Evolutionary conservation across 2,113 vertebrate species (phyloP), one percentile per base, ranked within the genome.

Genomic region (Monarcha castaneiventris): DNA sequence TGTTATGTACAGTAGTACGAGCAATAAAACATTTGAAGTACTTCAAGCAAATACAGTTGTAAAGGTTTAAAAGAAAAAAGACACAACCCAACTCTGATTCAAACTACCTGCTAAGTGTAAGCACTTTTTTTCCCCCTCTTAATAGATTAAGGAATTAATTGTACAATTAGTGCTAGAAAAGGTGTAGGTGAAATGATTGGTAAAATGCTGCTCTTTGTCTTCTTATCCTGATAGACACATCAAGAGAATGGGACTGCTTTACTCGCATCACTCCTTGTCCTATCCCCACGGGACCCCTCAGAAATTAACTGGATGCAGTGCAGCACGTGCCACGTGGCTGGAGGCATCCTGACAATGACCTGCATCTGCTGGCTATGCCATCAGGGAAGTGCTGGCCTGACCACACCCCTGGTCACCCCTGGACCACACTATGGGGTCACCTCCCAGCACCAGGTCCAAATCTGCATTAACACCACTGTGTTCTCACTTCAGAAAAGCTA

Each of bases 21-120:
- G 91, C 94, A 96, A 97, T 97, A 97, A 97, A 98, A 96, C 95
- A 97, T 95, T 96, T 91, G 90, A 97, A 97, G 89, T 94, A 92
- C 83, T 97, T 97, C 89, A 95, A 93, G 84, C 54, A 86, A 95
- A 98, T 93, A 74, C 80, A 87, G 64, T 87, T 94, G 93, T 92
- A 95, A 96, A 96, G 71, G 66, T 96, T 91, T 75, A 54, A 97
- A 96, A 88, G 69, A 84, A 84, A 74, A 67, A 35, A 6, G 43
- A 37, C 33, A 41, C 37, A 81, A 46, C 26, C 25, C 23, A 88
- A 64, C 44, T 33, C 37, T 77, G 83, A 96, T 67, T 94, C 87
- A 95, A 96, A 69, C 56, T 75, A 54, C 74, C 55, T 97, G 43
- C 48, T 95, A 86, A 94, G 83, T 96, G 43, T 80, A 94, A 93